phyloP scores from a whole-genome alignment of 2,888 invertebrate genomes.

The Charanyca ferruginea region DNA sequence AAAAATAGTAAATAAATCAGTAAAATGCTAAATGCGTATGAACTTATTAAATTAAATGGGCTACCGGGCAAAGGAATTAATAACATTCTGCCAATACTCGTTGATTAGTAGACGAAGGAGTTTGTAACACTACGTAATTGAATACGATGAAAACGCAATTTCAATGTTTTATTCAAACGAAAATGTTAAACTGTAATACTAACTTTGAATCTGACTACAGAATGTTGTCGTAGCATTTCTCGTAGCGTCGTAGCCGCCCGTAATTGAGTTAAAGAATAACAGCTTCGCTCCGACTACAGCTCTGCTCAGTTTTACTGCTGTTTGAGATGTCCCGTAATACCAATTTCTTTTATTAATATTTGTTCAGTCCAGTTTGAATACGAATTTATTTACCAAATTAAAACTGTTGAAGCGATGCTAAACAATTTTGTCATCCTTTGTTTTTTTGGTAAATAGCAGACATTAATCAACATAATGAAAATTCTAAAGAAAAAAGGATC shows the following conservation, averaged over 20 bases:
- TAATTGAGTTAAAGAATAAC: slow-evolving; percentile 55
- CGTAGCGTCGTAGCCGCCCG: slow-evolving; percentile 50
- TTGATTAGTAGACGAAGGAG: slow-evolving; percentile 34
- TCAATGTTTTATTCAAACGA: slow-evolving; percentile 42
- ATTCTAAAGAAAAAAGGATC: no score
- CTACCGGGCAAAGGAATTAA: slow-evolving; percentile 15
- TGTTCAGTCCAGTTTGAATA: slow-evolving; percentile 31
- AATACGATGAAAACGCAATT: slow-evolving; percentile 48
- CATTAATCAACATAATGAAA: no score
- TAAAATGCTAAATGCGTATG: not conserved
- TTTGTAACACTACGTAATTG: slow-evolving; percentile 41
- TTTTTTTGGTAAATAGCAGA: not conserved
- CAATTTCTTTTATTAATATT: slow-evolving; percentile 57
- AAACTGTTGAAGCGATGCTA: slow-evolving; percentile 11
- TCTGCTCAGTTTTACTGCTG: slow-evolving; percentile 46
- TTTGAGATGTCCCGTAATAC: slow-evolving; percentile 45
- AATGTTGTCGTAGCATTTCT: slow-evolving; percentile 57
- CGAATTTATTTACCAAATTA: slow-evolving; percentile 32
- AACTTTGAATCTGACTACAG: slow-evolving; percentile 52
- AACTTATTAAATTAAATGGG: not conserved
- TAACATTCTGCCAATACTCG: slow-evolving; percentile 7
- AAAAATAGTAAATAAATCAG: not conserved
- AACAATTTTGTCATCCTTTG: not conserved
- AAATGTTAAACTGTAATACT: slow-evolving; percentile 47
- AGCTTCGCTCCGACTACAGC: slow-evolving; percentile 32